Evolutionary conservation across 2,888 invertebrate species (phyloP).

Genomic region (Drosophila longiperda): DNA sequence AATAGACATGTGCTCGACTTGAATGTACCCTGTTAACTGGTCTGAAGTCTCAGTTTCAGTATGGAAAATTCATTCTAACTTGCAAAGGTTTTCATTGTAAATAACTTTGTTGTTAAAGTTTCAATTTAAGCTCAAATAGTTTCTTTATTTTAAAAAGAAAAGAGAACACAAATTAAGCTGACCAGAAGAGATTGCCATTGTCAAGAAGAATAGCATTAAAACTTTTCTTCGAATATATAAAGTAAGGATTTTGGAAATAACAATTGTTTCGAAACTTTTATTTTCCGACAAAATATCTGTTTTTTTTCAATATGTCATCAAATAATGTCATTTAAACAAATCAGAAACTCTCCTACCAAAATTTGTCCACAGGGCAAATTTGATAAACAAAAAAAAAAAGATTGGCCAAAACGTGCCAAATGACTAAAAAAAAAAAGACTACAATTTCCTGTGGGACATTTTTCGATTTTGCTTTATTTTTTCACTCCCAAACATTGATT

Average conservation of each 20-base stretch:
- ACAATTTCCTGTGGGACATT: conserved; percentile 60
- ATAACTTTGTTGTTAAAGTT: neutral
- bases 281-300: neutral
- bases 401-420: conserved; percentile 5
- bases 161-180: neutral
- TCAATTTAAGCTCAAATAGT: neutral
- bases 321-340: neutral
- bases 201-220: neutral
- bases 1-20: neutral
- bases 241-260: neutral
- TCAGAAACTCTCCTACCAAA: neutral
- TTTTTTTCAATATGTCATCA: neutral
- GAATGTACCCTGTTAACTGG: conserved; percentile 1
- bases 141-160: neutral
- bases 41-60: neutral
- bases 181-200: neutral
- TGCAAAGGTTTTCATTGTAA: neutral
- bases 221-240: neutral
- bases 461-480: neutral
- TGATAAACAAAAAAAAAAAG: conserved; percentile 9
- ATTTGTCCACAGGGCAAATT: conserved; percentile 7
- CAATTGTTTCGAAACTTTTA: neutral
- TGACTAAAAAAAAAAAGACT: conserved; percentile 22
- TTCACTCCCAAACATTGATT: conserved; percentile 43
- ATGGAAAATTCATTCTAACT: neutral